A percentile compares a stretch with the other conserved stretches of the same genome.
Evolutionary conservation across 2,797 vertebrate genomes (phyloP).

Genomic region (Arnoldichthys spilopterus): DNA sequence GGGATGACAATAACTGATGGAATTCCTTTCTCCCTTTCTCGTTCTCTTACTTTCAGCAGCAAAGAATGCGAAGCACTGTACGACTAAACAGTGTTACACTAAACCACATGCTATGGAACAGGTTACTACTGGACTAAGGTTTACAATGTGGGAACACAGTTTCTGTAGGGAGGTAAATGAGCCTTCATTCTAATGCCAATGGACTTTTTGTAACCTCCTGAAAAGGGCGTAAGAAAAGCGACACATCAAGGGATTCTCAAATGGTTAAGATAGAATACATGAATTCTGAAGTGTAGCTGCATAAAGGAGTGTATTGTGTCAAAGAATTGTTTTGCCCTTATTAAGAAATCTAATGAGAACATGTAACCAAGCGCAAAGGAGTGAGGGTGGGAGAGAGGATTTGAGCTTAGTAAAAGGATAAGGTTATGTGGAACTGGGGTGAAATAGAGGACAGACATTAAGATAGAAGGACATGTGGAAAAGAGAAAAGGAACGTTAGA

Average conservation of each 20-base stretch:
- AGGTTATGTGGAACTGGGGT: background rate
- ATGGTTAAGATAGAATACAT: background rate
- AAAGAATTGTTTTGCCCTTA: conserved; percentile 2
- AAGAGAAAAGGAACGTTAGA: background rate
- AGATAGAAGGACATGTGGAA: background rate
- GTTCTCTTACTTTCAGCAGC: conserved; percentile 2
- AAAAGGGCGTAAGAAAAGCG: background rate
- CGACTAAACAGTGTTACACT: conserved; percentile 13
- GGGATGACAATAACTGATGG: conserved; percentile 19
- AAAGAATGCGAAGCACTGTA: conserved; percentile 8
- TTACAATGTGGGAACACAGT: conserved; percentile 2
- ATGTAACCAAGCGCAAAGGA: background rate
- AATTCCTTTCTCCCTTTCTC: background rate
- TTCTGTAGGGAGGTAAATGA: background rate
- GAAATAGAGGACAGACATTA: conserved; percentile 14
- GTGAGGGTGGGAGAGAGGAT: background rate
- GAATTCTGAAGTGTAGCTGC: background rate
- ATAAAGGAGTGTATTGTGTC: conserved; percentile 12
- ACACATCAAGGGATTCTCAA: background rate
- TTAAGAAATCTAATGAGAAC: conserved; percentile 10
- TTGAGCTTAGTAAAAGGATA: background rate
- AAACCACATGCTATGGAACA: conserved; percentile 11
- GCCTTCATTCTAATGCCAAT: background rate
- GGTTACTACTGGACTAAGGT: background rate
- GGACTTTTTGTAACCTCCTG: background rate